These are phyloP conservation scores for Xylota sylvarum DNA, from an alignment of 2,888 invertebrate species.

Conservation along the genomic window DNA sequence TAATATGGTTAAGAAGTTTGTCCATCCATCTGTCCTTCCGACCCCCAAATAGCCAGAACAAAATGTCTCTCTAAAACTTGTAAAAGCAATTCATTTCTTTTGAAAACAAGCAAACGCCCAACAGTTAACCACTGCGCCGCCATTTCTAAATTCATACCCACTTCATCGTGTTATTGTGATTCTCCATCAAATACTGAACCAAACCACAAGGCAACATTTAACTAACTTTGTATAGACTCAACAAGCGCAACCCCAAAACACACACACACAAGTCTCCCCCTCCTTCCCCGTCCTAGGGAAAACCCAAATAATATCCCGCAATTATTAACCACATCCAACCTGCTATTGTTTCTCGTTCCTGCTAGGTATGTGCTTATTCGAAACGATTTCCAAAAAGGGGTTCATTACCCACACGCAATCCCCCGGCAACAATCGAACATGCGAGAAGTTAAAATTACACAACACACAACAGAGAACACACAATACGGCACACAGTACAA, in stretches of 20 bases:
- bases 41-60: too few relatives aligned
- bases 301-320: constrained; percentile 75
- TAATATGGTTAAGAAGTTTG: too few relatives aligned
- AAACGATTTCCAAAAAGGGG: constrained; percentile 76
- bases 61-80: too few relatives aligned
- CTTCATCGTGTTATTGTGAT: constrained; percentile 19
- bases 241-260: constrained; percentile 54
- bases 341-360: constrained; percentile 72
- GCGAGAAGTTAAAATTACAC: constrained; percentile 77
- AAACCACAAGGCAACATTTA: constrained; percentile 59
- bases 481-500: constrained; percentile 31
- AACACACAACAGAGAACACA: constrained; percentile 67
- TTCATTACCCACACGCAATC: constrained; percentile 77
- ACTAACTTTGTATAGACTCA: constrained; percentile 66
- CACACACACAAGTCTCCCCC: constrained; percentile 16
- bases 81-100: too few relatives aligned
- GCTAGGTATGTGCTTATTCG: constrained; percentile 76
- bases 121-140: not conserved
- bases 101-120: not conserved
- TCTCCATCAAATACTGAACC: constrained; percentile 19
- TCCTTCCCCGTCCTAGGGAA: constrained; percentile 18
- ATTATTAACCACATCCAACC: constrained; percentile 77
- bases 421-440: constrained; percentile 74
- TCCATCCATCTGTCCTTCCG: too few relatives aligned
- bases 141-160: constrained; percentile 38